Evolutionary conservation across 2,888 invertebrate species (phyloP).

Genomic region (Synanthedon formicaeformis): DNA sequence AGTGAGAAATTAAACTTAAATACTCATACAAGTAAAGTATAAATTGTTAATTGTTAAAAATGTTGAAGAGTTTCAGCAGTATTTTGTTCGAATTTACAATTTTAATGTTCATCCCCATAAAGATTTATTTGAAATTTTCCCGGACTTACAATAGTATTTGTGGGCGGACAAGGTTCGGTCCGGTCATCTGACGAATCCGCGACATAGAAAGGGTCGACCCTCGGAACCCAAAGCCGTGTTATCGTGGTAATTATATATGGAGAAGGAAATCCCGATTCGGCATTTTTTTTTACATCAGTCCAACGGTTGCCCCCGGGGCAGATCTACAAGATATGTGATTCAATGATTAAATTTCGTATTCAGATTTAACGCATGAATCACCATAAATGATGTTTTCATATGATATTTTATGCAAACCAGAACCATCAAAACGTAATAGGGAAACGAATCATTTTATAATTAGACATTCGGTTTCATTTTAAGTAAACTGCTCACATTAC

Average conservation of each 20-base stretch:
- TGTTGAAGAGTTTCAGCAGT: background rate
- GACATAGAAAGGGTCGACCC: conserved; percentile 41
- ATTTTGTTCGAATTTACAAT: background rate
- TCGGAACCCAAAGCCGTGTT: conserved; percentile 22
- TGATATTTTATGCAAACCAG: background rate
- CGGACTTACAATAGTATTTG: background rate
- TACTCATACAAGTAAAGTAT: no score
- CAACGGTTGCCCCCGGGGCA: background rate
- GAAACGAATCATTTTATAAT: background rate
- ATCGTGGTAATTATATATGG: conserved; percentile 37
- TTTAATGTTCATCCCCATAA: background rate
- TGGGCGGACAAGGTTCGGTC: conserved; percentile 4
- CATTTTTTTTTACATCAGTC: conserved; percentile 17
- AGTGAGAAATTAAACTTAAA: no score
- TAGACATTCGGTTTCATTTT: conserved; percentile 2
- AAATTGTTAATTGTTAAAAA: no score
- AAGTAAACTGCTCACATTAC: no score
- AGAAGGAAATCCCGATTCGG: conserved; percentile 20
- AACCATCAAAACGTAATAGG: background rate
- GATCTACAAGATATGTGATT: background rate
- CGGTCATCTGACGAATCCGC: conserved; percentile 1
- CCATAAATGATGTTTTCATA: background rate
- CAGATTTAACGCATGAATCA: conserved; percentile 21
- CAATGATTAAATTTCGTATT: conserved; percentile 15
- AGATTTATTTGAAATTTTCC: background rate